phyloP scores from a whole-genome alignment of 1,140 invertebrate species.

The Thaumetopoea pityocampa region DNA sequence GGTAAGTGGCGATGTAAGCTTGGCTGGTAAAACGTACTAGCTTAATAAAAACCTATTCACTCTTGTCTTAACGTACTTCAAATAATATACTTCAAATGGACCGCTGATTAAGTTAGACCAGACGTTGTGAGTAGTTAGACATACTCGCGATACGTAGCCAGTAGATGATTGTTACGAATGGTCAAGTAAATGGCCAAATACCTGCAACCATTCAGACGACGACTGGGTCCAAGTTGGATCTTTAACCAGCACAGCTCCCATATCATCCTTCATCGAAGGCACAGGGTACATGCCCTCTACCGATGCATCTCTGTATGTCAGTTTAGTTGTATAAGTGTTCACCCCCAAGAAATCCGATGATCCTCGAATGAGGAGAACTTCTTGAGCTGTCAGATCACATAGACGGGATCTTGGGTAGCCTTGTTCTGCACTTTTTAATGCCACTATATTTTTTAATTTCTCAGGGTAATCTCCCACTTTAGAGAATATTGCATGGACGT shows the following conservation, averaged over 20 bases:
- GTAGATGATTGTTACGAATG: too few relatives aligned
- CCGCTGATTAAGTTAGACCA: too few relatives aligned
- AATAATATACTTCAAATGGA: too few relatives aligned
- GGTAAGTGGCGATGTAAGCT: too few relatives aligned
- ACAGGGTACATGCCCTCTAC: conserved; percentile 55
- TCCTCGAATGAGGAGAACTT: conserved; percentile 77
- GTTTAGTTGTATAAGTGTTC: conserved; percentile 76
- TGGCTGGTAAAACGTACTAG: too few relatives aligned
- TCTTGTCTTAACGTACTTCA: too few relatives aligned
- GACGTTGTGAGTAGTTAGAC: too few relatives aligned
- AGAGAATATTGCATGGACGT: conserved; percentile 79
- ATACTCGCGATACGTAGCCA: too few relatives aligned
- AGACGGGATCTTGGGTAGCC: conserved; percentile 75
- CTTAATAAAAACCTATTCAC: too few relatives aligned
- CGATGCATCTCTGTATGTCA: conserved; percentile 58
- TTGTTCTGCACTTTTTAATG: conserved; percentile 76
- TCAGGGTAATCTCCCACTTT: conserved; percentile 79
- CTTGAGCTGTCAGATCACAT: conserved; percentile 75
- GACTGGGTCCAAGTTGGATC: conserved; percentile 69
- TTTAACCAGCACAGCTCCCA: conserved; percentile 58
- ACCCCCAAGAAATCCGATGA: conserved; percentile 80
- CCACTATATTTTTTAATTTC: conserved; percentile 77
- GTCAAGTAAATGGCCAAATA: too few relatives aligned
- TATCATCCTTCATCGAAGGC: conserved; percentile 75
- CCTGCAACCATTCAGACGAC: conserved; percentile 74